phyloP scores from a whole-genome alignment of 2,113 vertebrate genomes.

The Pituophis catenifer region DNA sequence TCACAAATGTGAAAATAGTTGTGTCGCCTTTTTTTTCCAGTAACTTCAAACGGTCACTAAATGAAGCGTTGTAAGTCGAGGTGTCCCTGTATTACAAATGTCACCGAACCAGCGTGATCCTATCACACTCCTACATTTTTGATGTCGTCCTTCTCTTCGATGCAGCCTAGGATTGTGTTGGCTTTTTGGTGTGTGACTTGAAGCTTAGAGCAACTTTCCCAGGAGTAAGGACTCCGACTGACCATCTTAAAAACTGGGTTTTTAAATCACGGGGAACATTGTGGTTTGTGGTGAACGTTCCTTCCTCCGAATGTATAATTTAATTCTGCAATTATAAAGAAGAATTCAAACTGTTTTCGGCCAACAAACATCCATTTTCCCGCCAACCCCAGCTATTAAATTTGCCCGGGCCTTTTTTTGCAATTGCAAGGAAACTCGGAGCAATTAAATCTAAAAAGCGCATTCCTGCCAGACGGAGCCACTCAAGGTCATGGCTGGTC shows the following conservation, averaged over 20 bases:
- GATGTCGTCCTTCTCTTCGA: no score
- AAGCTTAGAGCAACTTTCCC: neutral
- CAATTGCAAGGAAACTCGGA: neutral
- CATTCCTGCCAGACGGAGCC: neutral
- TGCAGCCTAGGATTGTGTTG: no score
- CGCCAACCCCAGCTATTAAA: neutral
- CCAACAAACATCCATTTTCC: neutral
- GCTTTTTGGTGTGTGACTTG: neutral
- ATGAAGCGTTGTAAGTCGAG: neutral
- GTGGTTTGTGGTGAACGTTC: neutral
- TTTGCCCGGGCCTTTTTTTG: neutral
- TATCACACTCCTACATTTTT: no score
- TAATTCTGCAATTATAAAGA: neutral
- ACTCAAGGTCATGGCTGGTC: neutral
- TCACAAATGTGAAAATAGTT: neutral
- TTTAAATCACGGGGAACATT: neutral
- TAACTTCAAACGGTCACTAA: neutral
- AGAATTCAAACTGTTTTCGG: neutral
- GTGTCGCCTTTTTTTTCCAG: no score
- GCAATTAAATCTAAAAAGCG: neutral
- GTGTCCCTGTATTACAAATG: neutral
- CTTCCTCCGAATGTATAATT: neutral
- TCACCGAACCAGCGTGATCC: no score
- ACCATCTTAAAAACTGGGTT: neutral
- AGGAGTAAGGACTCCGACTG: neutral